Evolutionary conservation across 92 coral and sea anemone genomes (phyloP).

Genomic region (Pocillopora meandrina): DNA sequence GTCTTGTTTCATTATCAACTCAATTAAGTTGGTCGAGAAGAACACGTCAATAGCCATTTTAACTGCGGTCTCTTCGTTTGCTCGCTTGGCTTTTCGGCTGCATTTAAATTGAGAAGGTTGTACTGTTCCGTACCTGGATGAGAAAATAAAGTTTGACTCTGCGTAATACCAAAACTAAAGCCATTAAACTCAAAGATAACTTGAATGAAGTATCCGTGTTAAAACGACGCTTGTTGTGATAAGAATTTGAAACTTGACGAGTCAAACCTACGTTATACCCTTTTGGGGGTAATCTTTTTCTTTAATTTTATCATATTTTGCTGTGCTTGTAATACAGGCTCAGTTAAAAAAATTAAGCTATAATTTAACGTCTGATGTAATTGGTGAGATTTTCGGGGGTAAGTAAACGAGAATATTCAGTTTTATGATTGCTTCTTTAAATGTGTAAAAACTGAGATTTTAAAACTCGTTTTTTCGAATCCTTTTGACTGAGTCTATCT

Average conservation of each 20-base stretch:
- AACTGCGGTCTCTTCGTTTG: no score
- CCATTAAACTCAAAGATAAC: not conserved
- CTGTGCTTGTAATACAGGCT: no score
- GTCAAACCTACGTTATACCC: no score
- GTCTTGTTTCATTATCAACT: not conserved
- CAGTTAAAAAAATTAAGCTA: no score
- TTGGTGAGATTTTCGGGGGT: not conserved
- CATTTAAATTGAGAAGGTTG: not conserved
- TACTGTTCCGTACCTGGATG: conserved; percentile 40
- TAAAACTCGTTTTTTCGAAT: not conserved
- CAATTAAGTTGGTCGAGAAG: not conserved
- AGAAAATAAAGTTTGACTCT: not conserved
- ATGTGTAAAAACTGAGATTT: not conserved
- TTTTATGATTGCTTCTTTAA: not conserved
- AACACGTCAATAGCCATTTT: no score
- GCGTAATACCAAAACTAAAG: not conserved
- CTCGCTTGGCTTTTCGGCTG: not conserved
- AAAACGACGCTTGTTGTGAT: no score
- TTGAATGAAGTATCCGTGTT: no score
- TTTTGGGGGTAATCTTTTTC: no score
- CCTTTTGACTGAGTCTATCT: not conserved
- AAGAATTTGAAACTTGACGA: no score
- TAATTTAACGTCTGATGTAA: no score
- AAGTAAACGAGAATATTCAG: not conserved
- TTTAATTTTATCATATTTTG: no score